Evolutionary conservation across 2,113 vertebrate genomes (phyloP).

Genomic region (Psephotus haematonotus): DNA sequence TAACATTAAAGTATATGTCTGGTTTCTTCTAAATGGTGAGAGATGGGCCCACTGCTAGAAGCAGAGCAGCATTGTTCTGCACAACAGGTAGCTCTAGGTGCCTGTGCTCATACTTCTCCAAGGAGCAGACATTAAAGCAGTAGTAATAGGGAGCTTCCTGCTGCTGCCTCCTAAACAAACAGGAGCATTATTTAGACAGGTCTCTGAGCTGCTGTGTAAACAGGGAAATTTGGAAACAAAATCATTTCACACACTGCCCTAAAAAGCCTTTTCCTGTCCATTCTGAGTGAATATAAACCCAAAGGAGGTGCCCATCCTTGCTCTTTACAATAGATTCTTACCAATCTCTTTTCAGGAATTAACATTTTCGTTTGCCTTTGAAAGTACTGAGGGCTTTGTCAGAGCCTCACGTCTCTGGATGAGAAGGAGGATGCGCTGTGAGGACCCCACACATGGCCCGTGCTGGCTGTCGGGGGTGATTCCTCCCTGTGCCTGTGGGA

Average conservation of each 20-base stretch:
- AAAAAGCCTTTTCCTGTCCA: not conserved
- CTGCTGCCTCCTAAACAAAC: not conserved
- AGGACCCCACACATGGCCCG: rapidly evolving
- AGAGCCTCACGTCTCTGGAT: rapidly evolving
- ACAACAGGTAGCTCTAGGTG: rapidly evolving
- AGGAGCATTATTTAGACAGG: not conserved
- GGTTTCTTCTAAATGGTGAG: not conserved
- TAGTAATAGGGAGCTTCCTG: not conserved
- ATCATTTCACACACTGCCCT: not conserved
- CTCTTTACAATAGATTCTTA: not conserved
- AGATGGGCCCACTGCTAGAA: not conserved
- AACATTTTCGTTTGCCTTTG: not conserved
- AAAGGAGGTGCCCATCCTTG: not conserved
- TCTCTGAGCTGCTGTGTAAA: not conserved
- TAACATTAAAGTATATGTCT: not conserved
- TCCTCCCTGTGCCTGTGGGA: not conserved
- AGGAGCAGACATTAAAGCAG: not conserved
- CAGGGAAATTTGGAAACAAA: not conserved
- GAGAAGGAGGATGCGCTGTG: not conserved
- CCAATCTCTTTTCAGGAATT: not conserved
- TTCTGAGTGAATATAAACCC: not conserved
- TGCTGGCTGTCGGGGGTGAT: not conserved
- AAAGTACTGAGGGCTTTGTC: not conserved
- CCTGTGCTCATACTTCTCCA: not conserved
- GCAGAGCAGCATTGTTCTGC: not conserved